A percentile compares a stretch with the other conserved stretches of the same genome.
Evolutionary conservation across 2,888 invertebrate genomes (phyloP).

Genomic region (Clivina fossor): DNA sequence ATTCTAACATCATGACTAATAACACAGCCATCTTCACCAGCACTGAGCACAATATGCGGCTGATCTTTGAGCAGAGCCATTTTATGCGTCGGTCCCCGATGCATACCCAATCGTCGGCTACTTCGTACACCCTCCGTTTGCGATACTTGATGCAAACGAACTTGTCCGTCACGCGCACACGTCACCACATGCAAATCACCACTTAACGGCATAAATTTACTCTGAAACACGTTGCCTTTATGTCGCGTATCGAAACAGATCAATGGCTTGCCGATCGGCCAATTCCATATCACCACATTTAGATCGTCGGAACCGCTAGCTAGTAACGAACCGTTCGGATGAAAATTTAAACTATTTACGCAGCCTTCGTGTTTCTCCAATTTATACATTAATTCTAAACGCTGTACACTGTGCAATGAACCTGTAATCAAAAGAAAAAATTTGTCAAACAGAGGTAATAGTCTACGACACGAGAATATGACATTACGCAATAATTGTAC

Average conservation of each 20-base stretch:
- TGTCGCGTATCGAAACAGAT: conserved; percentile 80
- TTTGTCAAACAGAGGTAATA: no score
- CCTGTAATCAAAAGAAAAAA: no score
- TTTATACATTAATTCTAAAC: conserved; percentile 75
- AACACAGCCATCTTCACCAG: conserved; percentile 85
- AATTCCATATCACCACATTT: conserved; percentile 86
- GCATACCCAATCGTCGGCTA: conserved; percentile 63
- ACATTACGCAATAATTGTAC: no score
- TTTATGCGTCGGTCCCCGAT: conserved; percentile 82
- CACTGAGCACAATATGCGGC: conserved; percentile 78
- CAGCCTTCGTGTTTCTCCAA: conserved; percentile 83
- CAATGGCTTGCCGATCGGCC: conserved; percentile 70
- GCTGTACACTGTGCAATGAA: conserved; percentile 79
- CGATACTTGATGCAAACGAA: conserved; percentile 64
- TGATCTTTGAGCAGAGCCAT: conserved; percentile 73
- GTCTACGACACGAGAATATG: no score
- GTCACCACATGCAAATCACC: conserved; percentile 83
- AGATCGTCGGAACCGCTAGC: conserved; percentile 93
- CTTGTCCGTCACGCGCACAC: conserved; percentile 87
- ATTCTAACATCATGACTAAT: conserved; percentile 80
- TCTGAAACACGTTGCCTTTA: conserved; percentile 85
- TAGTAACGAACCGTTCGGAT: conserved; percentile 72
- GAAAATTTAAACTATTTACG: conserved; percentile 91
- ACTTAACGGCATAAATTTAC: conserved; percentile 81
- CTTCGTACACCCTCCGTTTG: conserved; percentile 56